A percentile compares a stretch with the other conserved stretches of the same genome.
Conservation (phyloP, 2,797 vertebrate genomes). For the Poliocrania exsul region DNA sequence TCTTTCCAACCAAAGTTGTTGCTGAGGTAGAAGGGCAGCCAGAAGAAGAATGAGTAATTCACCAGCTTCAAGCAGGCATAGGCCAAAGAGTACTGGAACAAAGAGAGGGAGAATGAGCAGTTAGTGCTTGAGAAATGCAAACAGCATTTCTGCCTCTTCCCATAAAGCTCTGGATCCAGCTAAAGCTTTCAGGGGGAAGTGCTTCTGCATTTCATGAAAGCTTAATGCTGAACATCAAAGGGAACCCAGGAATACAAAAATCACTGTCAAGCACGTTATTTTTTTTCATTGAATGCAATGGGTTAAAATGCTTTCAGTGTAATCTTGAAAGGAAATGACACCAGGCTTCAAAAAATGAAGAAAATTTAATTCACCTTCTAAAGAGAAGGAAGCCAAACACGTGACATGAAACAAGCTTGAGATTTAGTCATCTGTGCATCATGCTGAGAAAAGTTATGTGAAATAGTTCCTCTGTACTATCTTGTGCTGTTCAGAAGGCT, state of each 20-base stretch:
- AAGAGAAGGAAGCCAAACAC: neutral
- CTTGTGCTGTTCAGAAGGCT: neutral
- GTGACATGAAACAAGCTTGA: neutral
- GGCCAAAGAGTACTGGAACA: conserved; percentile 90
- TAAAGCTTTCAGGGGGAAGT: neutral
- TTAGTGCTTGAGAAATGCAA: neutral
- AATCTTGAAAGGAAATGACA: conserved; percentile 3
- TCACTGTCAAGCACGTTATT: conserved; percentile 43
- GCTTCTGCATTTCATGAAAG: conserved; percentile 35
- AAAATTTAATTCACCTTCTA: conserved; percentile 5
- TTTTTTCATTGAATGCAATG: neutral
- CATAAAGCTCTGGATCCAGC: neutral
- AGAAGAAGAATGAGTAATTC: conserved; percentile 99
- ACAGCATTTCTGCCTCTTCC: neutral
- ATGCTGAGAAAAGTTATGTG: neutral
- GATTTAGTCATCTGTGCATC: neutral
- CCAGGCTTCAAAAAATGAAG: neutral
- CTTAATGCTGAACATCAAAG: conserved; percentile 69
- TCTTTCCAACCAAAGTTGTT: conserved; percentile 95
- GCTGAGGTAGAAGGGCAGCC: conserved; percentile 97
- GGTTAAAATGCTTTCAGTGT: conserved; percentile 30
- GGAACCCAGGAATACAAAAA: conserved; percentile 10
- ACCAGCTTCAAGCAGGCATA: conserved; percentile 96
- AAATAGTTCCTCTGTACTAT: neutral
- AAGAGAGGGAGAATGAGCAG: neutral